Base-by-base conservation (phyloP, 2,113 vertebrate species). In the Plotosus lineatus region DNA sequence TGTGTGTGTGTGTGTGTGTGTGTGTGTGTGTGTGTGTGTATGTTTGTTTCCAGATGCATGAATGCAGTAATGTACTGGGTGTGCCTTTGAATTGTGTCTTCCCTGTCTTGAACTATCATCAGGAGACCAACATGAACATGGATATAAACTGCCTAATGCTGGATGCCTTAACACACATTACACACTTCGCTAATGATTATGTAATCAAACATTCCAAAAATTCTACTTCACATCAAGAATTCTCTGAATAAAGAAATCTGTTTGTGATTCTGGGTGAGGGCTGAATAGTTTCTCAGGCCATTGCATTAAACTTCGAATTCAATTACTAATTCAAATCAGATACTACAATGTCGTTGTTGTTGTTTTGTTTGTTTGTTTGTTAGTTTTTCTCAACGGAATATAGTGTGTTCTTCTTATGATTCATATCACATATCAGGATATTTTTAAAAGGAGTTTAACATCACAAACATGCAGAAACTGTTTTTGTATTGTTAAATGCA, bases 121-220 rank as follows among this genome's bases (percentile, higher is more conserved):
- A 77, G 19, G 63, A 77, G 65, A 82, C 28, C 14, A 3, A 31
- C 0, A n/a, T 69, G 3, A 38, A 69, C 12, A 6, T 26, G 9
- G 11, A 82, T 4, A 69, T 82, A 36, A 58, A 82, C 73, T 77
- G 80, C 17, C 60, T 82, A 51, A 58, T 71, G 48, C 51, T 82
- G 65, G 51, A 82, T 19, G 75, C 65, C 3, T 26, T 82, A 50
- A 77, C 17, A 10, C 36, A 69, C 0, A 69, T 31, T 48, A 26
- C 69, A 10, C 12, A 36, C 7, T 82, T 3, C 6, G 80, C 80
- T n/a, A 40, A 68, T 46, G 73, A 69, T 17, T 76, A 82, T 46
- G 60, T 82, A 31, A 4, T 12, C 17, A 74, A 4, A 9, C 9
- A 9, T 10, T n/a, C 31, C 31, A 38, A 23, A 0, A 19, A 73